Evolutionary conservation across 2,113 vertebrate species (phyloP).

Genomic region (Eonycteris spelaea): DNA sequence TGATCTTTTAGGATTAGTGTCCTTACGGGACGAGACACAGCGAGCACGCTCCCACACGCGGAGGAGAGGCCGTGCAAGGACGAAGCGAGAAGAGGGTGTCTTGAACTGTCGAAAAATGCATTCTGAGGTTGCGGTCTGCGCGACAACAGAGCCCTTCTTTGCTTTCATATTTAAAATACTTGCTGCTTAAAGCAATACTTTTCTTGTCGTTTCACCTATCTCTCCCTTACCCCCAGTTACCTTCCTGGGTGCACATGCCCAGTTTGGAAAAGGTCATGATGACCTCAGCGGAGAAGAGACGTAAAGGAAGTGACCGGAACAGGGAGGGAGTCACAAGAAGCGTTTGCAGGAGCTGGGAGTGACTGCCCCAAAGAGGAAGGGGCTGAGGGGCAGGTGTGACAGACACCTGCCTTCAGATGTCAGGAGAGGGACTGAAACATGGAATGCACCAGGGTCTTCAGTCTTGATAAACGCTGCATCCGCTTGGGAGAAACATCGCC

Average conservation of each 20-base stretch:
- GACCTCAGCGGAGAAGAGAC: background rate
- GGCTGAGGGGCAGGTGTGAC: background rate
- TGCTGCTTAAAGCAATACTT: background rate
- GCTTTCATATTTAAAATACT: background rate
- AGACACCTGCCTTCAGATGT: background rate
- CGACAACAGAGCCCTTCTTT: background rate
- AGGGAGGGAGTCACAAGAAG: background rate
- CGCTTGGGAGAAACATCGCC: background rate
- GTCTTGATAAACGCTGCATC: background rate
- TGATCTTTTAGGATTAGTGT: background rate
- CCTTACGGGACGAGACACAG: background rate
- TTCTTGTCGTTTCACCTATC: background rate
- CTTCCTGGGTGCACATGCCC: background rate
- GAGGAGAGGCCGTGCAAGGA: background rate
- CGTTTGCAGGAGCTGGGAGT: background rate
- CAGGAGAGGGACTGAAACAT: background rate
- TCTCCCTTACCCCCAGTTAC: background rate
- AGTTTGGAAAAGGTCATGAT: background rate
- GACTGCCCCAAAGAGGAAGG: background rate
- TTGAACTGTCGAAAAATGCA: background rate
- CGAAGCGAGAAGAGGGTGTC: background rate
- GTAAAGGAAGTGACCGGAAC: background rate
- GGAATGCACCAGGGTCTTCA: background rate
- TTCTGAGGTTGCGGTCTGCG: background rate
- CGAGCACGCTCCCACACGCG: fast-evolving